Conservation (phyloP, 2,113 vertebrate species). For the Neomonachus schauinslandi region DNA sequence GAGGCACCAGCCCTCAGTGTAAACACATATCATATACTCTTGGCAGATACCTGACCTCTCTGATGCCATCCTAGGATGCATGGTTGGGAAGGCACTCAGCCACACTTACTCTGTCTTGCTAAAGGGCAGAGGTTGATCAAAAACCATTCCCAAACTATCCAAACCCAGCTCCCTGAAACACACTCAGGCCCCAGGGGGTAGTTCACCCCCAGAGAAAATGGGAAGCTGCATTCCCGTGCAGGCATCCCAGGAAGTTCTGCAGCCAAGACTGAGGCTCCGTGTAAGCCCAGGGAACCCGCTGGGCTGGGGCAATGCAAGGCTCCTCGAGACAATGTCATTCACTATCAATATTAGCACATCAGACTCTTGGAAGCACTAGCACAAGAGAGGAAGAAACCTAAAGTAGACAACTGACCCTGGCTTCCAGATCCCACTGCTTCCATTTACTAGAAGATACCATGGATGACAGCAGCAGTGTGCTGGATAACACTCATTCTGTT, state of each 20-base stretch:
- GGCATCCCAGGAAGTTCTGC: background rate
- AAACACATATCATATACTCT: background rate
- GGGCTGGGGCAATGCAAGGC: background rate
- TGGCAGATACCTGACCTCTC: background rate
- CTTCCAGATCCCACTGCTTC: background rate
- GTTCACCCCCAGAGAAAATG: background rate
- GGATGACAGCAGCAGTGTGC: background rate
- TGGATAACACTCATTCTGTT: background rate
- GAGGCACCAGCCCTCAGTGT: background rate
- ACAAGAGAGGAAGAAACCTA: background rate
- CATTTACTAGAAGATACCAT: background rate
- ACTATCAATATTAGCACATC: background rate
- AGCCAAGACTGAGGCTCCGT: background rate
- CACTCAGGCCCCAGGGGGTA: background rate
- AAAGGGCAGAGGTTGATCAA: background rate
- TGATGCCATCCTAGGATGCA: background rate
- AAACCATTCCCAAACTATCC: background rate
- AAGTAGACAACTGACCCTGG: background rate
- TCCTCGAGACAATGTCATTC: background rate
- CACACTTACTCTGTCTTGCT: background rate
- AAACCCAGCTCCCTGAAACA: background rate
- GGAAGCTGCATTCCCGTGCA: background rate
- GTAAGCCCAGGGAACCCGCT: background rate
- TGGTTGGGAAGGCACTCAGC: background rate
- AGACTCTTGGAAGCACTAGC: background rate